phyloP scores from a whole-genome alignment of 2,113 vertebrate genomes.

The Nothocercus julius region DNA sequence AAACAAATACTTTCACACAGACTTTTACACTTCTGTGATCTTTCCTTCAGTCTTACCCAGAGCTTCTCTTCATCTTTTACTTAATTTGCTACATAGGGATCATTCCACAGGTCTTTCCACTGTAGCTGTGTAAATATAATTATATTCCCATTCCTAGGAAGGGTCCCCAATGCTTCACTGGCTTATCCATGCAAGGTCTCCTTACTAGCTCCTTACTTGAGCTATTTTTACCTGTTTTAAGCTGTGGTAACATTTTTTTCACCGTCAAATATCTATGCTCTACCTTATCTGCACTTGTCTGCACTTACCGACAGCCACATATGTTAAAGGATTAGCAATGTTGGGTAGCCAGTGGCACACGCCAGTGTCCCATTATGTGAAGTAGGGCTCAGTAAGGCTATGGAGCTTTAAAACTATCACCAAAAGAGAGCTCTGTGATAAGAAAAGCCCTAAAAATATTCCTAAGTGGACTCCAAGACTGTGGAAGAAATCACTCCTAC shows the following conservation, averaged over 20 bases:
- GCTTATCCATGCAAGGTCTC: not conserved
- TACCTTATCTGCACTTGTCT: not conserved
- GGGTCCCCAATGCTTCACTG: accelerated
- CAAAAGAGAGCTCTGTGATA: not conserved
- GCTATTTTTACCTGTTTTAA: not conserved
- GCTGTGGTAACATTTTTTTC: not conserved
- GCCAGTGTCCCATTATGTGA: not conserved
- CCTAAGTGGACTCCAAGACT: not conserved
- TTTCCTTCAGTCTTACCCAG: not conserved
- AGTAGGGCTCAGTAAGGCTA: not conserved
- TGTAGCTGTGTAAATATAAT: not conserved
- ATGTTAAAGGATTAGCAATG: not conserved
- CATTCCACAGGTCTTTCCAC: not conserved
- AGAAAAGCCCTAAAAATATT: not conserved
- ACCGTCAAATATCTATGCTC: not conserved
- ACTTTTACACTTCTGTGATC: not conserved
- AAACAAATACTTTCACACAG: not conserved
- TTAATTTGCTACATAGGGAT: accelerated
- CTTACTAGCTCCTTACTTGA: not conserved
- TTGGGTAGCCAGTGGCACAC: not conserved
- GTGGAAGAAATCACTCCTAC: not conserved
- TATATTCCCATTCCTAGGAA: not conserved
- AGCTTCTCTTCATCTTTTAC: not conserved
- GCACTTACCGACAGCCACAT: too few species aligned
- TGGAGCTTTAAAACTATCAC: not conserved